phyloP scores from a whole-genome alignment of 2,113 vertebrate genomes.

The Pipa parva region DNA sequence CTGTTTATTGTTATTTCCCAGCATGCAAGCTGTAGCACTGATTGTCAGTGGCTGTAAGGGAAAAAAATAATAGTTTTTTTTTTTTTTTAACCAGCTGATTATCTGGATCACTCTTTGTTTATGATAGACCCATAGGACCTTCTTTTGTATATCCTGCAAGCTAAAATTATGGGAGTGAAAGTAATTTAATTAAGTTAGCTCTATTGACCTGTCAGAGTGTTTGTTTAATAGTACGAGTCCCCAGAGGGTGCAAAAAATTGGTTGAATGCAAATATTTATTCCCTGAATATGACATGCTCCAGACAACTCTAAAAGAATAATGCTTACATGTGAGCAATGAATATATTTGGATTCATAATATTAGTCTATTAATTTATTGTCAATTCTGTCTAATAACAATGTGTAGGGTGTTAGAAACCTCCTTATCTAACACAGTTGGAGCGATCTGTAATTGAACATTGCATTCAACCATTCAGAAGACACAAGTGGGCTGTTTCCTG shows the following conservation, averaged over 20 bases:
- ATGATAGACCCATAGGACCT: slow-evolving; percentile 43
- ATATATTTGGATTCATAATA: slow-evolving; percentile 35
- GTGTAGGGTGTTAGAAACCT: not conserved
- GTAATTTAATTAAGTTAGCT: slow-evolving; percentile 61
- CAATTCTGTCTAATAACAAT: slow-evolving; percentile 17
- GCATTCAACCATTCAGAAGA: slow-evolving; percentile 38
- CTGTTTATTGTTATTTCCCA: no score
- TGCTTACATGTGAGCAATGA: slow-evolving; percentile 46
- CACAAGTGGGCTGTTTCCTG: slow-evolving; percentile 37
- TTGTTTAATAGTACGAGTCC: slow-evolving; percentile 56
- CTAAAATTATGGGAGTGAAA: slow-evolving; percentile 50
- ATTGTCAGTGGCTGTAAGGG: no score
- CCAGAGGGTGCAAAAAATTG: slow-evolving; percentile 55
- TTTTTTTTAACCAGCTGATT: slow-evolving; percentile 45
- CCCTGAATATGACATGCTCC: slow-evolving; percentile 45
- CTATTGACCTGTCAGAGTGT: slow-evolving; percentile 54
- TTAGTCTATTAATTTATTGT: slow-evolving; percentile 38
- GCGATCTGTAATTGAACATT: slow-evolving; percentile 11
- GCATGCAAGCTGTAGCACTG: no score
- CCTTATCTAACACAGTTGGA: rapidly evolving
- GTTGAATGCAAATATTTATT: slow-evolving; percentile 55
- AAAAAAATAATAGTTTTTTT: slow-evolving; percentile 39
- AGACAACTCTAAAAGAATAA: slow-evolving; percentile 44
- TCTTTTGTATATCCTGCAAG: slow-evolving; percentile 50
- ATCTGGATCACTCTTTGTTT: slow-evolving; percentile 52